Conservation (phyloP, 2,113 vertebrate genomes). For the Heliornis fulica region DNA sequence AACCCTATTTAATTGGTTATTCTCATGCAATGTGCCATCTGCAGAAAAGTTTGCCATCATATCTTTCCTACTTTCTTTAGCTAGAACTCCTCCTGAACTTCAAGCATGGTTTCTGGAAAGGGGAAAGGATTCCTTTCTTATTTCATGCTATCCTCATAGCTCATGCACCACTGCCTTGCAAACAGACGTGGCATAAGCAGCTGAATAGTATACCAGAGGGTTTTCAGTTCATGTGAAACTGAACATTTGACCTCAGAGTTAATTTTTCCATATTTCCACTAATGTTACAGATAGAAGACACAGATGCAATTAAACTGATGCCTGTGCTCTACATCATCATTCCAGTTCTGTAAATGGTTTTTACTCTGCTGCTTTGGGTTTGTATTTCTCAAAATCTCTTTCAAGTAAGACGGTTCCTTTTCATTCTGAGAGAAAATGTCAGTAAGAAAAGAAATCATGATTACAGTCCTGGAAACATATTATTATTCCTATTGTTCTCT, state of each 20-base stretch:
- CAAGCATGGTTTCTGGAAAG: background rate
- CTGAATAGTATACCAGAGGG: background rate
- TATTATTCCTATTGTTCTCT: background rate
- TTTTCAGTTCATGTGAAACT: background rate
- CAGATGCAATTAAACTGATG: background rate
- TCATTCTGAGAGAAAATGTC: background rate
- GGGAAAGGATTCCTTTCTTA: background rate
- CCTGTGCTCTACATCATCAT: background rate
- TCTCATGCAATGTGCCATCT: background rate
- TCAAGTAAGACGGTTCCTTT: background rate
- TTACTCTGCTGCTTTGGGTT: background rate
- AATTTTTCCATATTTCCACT: background rate
- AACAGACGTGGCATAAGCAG: background rate
- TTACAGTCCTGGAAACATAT: background rate
- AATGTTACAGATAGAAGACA: background rate
- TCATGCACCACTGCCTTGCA: background rate
- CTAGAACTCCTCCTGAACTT: background rate
- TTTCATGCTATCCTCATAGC: background rate
- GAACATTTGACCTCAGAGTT: background rate
- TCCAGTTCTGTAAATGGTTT: conserved; percentile 20
- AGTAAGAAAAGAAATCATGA: background rate
- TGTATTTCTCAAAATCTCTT: background rate
- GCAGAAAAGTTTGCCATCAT: background rate
- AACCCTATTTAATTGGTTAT: background rate
- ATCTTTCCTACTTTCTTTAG: background rate